Percentiles rank a stretch among this genome's conserved stretches.
Conservation (phyloP, 2,888 invertebrate species). For the Lissonota sp. region DNA sequence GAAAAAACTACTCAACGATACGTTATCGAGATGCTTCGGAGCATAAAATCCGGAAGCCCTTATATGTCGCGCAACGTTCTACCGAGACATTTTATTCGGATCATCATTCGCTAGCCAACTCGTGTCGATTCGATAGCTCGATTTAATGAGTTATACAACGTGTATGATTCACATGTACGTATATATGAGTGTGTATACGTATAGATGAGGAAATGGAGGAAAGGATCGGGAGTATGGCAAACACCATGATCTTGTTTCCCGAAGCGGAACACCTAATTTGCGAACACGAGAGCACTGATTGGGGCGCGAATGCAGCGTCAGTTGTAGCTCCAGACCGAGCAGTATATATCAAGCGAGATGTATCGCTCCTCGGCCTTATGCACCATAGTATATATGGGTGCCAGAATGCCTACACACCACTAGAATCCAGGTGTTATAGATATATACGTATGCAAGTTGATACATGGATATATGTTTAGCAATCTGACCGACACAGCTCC, state of each 20-base stretch:
- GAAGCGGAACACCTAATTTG: slow-evolving; percentile 64
- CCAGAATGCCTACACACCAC: background rate
- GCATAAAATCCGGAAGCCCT: too few species aligned
- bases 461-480: background rate
- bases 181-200: background rate
- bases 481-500: background rate
- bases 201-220: background rate
- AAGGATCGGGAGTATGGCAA: slow-evolving; percentile 25
- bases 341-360: slow-evolving; percentile 44
- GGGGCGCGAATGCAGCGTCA: slow-evolving; percentile 47
- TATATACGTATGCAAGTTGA: background rate
- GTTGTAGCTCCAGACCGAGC: slow-evolving; percentile 34
- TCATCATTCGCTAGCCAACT: background rate
- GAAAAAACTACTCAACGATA: too few species aligned
- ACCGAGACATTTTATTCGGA: background rate
- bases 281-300: slow-evolving; percentile 59
- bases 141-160: background rate
- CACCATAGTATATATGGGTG: background rate
- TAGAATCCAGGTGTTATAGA: slow-evolving; percentile 11
- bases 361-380: slow-evolving; percentile 32
- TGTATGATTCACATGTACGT: background rate
- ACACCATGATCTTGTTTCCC: slow-evolving; percentile 50
- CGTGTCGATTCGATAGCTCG: background rate
- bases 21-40: too few species aligned
- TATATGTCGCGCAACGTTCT: too few species aligned